Evolutionary conservation across 2,888 invertebrate genomes (phyloP), one percentile per base, ranked within the genome.

Genomic region (Tenthredo distinguenda): DNA sequence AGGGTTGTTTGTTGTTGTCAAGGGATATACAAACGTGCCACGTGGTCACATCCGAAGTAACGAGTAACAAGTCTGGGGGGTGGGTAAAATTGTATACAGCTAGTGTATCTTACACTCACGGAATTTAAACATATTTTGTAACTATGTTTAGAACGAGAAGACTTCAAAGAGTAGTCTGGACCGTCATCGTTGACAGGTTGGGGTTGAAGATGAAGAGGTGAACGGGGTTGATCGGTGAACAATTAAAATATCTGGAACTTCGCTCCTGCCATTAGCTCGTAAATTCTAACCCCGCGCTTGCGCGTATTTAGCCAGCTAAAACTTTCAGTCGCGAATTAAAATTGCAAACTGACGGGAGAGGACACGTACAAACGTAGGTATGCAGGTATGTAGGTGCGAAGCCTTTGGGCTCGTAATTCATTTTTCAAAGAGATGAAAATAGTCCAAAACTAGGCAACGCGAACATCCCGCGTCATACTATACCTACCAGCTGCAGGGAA

Each of bases 341-440:
- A 89, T 89, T 86, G 86, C 68, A 65, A 85, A 37, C 77, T 76
- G 85, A 85, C 79, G 18, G 58, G 21, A 26, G n/a, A 9, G 26
- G 26, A 26, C 26, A n/a, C 40, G 9, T 50, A 47, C 3, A 68
- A 68, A 68, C 3, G 26, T 62, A 43, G 43, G 18, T 68, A 68
- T 62, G 7, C 31, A 21, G 18, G 43, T n/a, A 65, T 15, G 31
- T 37, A 58, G 10, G 37, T 34, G n/a, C 18, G 18, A 10, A 10
- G 15, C 31, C 50, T 84, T 68, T 71, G 74, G 81, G 62, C 87
- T 88, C 91, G 89, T 91, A 89, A 91, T 90, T 91, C 90, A 91
- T 90, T 90, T 91, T 87, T 89, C 90, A 91, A 91, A 90, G 91
- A 87, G 87, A 88, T 87, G 87, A 84, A 87, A 90, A 89, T 88